Percentiles rank a stretch among this genome's conserved stretches.
Evolutionary conservation across 2,797 vertebrate species (phyloP).

Genomic region (Lemur catta): DNA sequence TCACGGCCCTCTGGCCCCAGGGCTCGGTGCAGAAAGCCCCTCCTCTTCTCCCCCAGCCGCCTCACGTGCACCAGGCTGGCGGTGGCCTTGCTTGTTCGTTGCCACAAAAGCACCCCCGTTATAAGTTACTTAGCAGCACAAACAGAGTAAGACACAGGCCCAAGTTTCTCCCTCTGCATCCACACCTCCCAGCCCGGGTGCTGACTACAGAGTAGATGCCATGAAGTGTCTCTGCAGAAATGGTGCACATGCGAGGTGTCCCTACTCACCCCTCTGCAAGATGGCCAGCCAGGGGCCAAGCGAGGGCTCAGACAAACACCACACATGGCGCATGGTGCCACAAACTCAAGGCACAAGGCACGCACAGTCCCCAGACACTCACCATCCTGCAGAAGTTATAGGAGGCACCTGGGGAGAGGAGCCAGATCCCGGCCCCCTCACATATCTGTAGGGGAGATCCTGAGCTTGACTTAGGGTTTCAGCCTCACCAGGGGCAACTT

Average conservation of each 20-base stretch:
- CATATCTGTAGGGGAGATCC: fast-evolving
- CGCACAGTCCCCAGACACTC: background rate
- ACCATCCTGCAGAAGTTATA: fast-evolving
- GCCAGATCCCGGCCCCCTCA: background rate
- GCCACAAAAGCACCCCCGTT: background rate
- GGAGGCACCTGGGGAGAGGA: background rate
- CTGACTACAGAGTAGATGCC: background rate
- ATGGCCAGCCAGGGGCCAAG: background rate
- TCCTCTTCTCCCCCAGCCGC: background rate
- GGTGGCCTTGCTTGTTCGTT: background rate
- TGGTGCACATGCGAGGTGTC: fast-evolving
- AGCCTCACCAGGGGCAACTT: background rate
- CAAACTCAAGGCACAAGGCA: background rate
- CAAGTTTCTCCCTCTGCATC: background rate
- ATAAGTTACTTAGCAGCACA: background rate
- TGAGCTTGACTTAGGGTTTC: background rate
- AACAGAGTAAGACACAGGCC: background rate
- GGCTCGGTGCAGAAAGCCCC: background rate
- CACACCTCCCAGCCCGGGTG: background rate
- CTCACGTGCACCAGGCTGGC: background rate
- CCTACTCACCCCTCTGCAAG: too few relatives aligned
- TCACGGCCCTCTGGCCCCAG: background rate
- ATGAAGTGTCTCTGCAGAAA: background rate
- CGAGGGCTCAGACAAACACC: background rate
- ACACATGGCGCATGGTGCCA: fast-evolving